phyloP scores from a whole-genome alignment of 2,797 vertebrate species.

The Pitangus sulphuratus region DNA sequence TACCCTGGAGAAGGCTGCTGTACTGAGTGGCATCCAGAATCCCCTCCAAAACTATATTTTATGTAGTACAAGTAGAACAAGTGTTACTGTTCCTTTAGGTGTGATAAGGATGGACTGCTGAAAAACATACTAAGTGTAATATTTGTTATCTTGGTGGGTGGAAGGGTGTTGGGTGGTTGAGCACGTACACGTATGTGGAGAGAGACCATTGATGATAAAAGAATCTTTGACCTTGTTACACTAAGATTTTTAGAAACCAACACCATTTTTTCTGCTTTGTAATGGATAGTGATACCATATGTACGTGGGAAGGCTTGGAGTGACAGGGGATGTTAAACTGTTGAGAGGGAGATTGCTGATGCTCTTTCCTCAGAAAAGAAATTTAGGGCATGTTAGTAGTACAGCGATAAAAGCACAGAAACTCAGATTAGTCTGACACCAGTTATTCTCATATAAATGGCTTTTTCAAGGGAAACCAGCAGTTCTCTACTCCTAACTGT shows the following conservation, averaged over 20 bases:
- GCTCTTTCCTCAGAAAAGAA: accelerated
- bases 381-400: background rate
- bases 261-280: background rate
- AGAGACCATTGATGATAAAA: background rate
- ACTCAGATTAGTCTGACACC: background rate
- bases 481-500: background rate
- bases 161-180: background rate
- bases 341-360: background rate
- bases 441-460: background rate
- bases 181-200: accelerated
- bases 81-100: background rate
- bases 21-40: background rate
- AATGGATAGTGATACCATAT: accelerated
- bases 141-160: background rate
- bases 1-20: background rate
- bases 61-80: background rate
- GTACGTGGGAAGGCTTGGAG: accelerated
- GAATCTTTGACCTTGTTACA: background rate
- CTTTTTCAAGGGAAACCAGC: background rate
- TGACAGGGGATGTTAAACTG: background rate
- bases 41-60: background rate
- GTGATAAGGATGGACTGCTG: background rate
- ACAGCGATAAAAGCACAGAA: background rate
- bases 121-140: background rate
- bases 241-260: background rate